Percentiles rank a stretch among this genome's conserved stretches.
Conservation (phyloP, 2,888 invertebrate genomes). For the Macropis europaea region DNA sequence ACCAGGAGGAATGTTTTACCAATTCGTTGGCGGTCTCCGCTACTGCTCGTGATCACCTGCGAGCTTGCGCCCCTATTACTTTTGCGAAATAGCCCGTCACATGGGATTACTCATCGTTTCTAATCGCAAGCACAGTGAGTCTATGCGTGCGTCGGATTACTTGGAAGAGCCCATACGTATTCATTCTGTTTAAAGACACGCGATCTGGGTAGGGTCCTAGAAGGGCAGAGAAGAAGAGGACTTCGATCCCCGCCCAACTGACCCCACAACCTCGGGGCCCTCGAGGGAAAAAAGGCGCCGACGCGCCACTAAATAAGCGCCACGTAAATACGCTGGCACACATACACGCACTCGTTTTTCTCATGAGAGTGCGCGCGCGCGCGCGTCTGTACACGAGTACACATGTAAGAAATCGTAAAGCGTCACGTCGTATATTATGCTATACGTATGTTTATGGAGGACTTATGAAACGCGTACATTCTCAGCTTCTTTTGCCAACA, state of each 20-base stretch:
- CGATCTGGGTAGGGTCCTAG: constrained; percentile 40
- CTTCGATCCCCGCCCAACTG: constrained; percentile 65
- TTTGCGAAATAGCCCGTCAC: neutral
- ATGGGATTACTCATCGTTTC: constrained; percentile 8
- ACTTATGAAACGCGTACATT: constrained; percentile 20
- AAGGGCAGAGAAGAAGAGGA: constrained; percentile 52
- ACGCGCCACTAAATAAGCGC: constrained; percentile 69
- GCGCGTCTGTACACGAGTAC: constrained; percentile 7
- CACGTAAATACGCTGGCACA: constrained; percentile 16
- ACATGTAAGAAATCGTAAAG: constrained; percentile 44
- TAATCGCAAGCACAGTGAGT: constrained; percentile 15
- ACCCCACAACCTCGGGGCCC: constrained; percentile 61
- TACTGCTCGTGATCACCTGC: neutral
- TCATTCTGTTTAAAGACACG: constrained; percentile 40
- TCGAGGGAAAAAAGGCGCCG: constrained; percentile 65
- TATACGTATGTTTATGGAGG: constrained; percentile 41
- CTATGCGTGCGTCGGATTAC: constrained; percentile 30
- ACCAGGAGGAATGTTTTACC: too few species aligned
- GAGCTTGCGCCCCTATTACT: too few species aligned
- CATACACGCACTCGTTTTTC: constrained; percentile 1
- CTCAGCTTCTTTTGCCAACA: constrained; percentile 10
- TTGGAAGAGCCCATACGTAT: constrained; percentile 40
- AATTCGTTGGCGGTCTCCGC: too few species aligned
- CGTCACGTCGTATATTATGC: constrained; percentile 48
- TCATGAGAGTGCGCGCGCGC: neutral